phyloP scores from a whole-genome alignment of 2,888 invertebrate species.

The Tinea trinotella region DNA sequence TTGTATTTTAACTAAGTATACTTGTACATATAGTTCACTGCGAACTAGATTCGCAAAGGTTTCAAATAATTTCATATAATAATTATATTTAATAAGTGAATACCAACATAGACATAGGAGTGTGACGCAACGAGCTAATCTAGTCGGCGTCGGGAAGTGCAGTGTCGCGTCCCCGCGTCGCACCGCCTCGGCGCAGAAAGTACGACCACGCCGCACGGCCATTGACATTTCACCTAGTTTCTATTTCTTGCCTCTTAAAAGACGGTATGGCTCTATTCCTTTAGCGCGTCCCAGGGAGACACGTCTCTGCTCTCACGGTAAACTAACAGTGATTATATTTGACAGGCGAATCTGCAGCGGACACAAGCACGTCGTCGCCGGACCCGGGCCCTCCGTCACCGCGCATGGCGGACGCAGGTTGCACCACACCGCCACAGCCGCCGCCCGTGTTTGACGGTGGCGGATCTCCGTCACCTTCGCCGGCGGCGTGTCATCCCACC shows the following conservation, averaged over 20 bases:
- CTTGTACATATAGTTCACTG: too few species aligned
- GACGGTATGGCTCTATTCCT: conserved; percentile 54
- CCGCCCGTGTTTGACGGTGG: conserved; percentile 67
- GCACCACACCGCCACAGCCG: conserved; percentile 74
- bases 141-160: conserved; percentile 72
- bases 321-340: conserved; percentile 31
- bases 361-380: conserved; percentile 93
- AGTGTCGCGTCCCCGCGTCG: conserved; percentile 69
- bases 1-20: too few species aligned
- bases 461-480: conserved; percentile 56
- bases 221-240: conserved; percentile 71
- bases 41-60: too few species aligned
- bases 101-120: conserved; percentile 22
- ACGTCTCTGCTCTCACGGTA: conserved; percentile 25
- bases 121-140: conserved; percentile 69
- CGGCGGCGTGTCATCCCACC: conserved; percentile 60
- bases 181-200: conserved; percentile 49
- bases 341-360: conserved; percentile 92
- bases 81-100: neutral
- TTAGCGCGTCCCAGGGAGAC: conserved; percentile 25
- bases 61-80: too few species aligned
- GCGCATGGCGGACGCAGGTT: conserved; percentile 79
- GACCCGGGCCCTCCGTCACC: conserved; percentile 90
- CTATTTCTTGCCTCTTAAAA: conserved; percentile 61
- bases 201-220: conserved; percentile 55